Base-by-base conservation (phyloP, 2,888 invertebrate species). In the Tenthredo amoena region DNA sequence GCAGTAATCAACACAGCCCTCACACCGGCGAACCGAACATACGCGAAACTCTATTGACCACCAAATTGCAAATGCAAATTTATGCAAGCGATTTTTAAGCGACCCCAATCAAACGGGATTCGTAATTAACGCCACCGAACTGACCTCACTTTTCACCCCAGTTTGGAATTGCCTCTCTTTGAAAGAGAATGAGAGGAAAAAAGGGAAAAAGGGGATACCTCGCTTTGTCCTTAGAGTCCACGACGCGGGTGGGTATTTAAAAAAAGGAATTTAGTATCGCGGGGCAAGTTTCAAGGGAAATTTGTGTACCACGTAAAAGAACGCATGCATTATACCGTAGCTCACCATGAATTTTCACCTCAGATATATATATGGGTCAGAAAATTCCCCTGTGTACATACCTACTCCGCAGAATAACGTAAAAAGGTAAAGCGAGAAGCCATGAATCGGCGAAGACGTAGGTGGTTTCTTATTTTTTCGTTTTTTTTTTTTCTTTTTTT, bases 111-210 rank as follows among this genome's bases (percentile, higher is more conserved):
- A 77, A 77, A 77, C 55, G 77, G 77, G 34, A 55, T 31, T 50
- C 37, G 77, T 77, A 77, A 77, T 77, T 55, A 77, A 77, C 77
- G 77, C 77, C 34, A 18, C n/a, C 50, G 18, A 77, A 77, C 77
- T 47, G 77, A 77, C 50, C 77, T 31, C 77, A 50, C 77, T 77
- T 77, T 55, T 50, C 31, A 40, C 77, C 50, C 47, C 50, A 34
- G 50, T 50, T 77, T 9, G 3, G 34, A 68, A 68, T 68, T 43
- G n/a, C 21, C 72, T 43, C 68, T 68, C 34, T 68, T 34, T 34
- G 26, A 62, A 76, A 76, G 31, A 9, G 12, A 21, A 43, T 9
- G 7, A 34, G 6, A 72, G 26, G 21, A 1, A 62, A n/a, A 62
- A 26, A 21, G 21, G 10, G n/a, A 62, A 62, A 55, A n/a, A n/a